Percentiles rank a stretch among this genome's conserved stretches.
Evolutionary conservation across 2,888 invertebrate genomes (phyloP).

Genomic region (Euzophera pinguis): DNA sequence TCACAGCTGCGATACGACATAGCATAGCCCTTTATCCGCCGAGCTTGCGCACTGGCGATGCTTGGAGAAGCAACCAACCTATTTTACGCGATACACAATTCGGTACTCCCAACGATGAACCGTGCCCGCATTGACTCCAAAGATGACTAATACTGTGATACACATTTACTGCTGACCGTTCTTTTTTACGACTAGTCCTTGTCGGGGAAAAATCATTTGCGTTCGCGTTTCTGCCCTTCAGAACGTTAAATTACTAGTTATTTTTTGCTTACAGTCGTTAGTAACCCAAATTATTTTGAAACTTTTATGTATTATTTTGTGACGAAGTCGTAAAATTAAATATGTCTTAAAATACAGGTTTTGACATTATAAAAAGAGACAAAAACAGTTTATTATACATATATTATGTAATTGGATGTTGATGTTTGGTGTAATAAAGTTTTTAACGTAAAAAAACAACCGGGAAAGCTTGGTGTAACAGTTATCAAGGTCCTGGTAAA

Average conservation of each 20-base stretch:
- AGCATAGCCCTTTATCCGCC: constrained; percentile 36
- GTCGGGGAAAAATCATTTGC: constrained; percentile 22
- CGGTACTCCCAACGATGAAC: constrained; percentile 32
- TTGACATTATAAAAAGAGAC: too few species aligned
- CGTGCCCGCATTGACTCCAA: constrained; percentile 32
- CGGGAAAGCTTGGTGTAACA: too few species aligned
- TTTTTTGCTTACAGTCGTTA: constrained; percentile 24
- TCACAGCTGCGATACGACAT: constrained; percentile 32
- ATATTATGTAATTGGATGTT: constrained; percentile 5
- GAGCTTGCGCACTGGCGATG: constrained; percentile 48
- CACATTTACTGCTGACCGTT: constrained; percentile 35
- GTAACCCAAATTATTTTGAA: neutral
- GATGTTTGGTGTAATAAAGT: neutral
- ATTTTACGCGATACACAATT: constrained; percentile 42
- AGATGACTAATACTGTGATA: constrained; percentile 34
- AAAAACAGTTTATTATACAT: too few species aligned
- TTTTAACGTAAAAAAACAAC: too few species aligned
- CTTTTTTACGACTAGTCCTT: constrained; percentile 32
- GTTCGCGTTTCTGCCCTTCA: constrained; percentile 24
- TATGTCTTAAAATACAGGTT: too few species aligned
- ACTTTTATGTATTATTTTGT: neutral
- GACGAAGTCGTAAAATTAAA: neutral
- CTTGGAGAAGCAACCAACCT: constrained; percentile 37
- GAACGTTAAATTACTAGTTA: constrained; percentile 33
- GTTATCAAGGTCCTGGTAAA: too few species aligned